Percentiles rank a stretch among this genome's conserved stretches.
phyloP scores from a whole-genome alignment of 2,888 invertebrate species.

The Drosophila kanekoi region DNA sequence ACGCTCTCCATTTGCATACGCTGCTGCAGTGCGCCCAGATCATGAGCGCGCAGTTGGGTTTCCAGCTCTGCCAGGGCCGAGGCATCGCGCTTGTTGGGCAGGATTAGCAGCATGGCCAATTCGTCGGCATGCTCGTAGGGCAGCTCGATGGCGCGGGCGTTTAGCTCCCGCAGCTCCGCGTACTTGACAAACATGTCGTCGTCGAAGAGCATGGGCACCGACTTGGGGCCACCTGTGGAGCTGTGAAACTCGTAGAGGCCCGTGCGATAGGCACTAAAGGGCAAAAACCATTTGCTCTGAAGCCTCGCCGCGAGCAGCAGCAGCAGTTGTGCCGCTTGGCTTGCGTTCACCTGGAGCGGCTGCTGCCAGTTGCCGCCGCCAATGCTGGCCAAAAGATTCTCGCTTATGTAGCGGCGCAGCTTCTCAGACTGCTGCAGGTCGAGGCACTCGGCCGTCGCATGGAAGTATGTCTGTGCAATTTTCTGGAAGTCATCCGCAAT shows the following conservation, averaged over 20 bases:
- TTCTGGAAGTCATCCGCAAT: conserved; percentile 79
- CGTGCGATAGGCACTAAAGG: conserved; percentile 80
- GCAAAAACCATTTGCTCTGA: conserved; percentile 81
- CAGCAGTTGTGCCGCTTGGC: conserved; percentile 42
- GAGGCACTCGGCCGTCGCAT: conserved; percentile 73
- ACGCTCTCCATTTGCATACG: conserved; percentile 87
- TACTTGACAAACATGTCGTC: conserved; percentile 86
- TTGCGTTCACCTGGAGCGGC: conserved; percentile 32
- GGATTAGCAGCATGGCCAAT: conserved; percentile 90
- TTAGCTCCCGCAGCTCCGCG: conserved; percentile 85
- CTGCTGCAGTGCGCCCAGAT: conserved; percentile 86
- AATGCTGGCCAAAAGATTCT: conserved; percentile 44
- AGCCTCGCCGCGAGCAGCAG: conserved; percentile 70
- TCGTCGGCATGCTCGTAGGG: conserved; percentile 88
- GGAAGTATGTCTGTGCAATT: conserved; percentile 81
- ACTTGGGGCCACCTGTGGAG: conserved; percentile 86
- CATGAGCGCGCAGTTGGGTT: conserved; percentile 87
- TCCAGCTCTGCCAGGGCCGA: conserved; percentile 87
- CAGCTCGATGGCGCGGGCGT: conserved; percentile 89
- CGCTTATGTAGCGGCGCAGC: conserved; percentile 61
- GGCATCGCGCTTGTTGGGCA: conserved; percentile 89
- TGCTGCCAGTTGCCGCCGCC: conserved; percentile 61
- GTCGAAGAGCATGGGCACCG: conserved; percentile 87
- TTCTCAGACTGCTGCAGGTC: conserved; percentile 90
- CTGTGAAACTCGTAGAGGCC: conserved; percentile 80